Evolutionary conservation across 1,140 invertebrate genomes (phyloP), one percentile per base, ranked within the genome.

Genomic region (Archivesica marissinica): DNA sequence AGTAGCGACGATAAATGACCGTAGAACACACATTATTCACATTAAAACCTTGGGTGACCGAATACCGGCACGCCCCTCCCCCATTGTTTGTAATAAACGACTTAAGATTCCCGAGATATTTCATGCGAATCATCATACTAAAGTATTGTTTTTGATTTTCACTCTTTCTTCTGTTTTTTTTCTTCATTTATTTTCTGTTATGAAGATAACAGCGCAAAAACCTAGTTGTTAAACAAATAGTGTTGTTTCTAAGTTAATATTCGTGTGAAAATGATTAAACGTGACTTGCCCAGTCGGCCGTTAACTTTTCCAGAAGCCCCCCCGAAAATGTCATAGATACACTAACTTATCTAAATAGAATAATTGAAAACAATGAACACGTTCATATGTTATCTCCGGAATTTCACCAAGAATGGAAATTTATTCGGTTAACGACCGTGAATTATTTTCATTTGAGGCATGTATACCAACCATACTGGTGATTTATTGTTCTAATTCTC

Each of bases 371-470:
- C 66, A 70, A 70, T 70, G n/a, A 41, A 28, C 9, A 23, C 4
- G 2, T 23, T 70, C 66, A 44, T 70, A 23, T 3, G 20, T 44
- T 70, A 70, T 70, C 66, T 44, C 7, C 66, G 23, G 0, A 2
- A 39, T 70, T 70, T 70, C 66, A 70, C 11, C n/a, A 70, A 38
- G 39, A 66, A 66, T 66, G 61, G 35, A 25, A 20, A 66, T 66
- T 66, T 66, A 70, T 70, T 41, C 66, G 66, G 66, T 70, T 70
- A 70, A 70, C 47, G 66, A 28, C 66, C 38, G 1, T n/a, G 6
- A 70, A 70, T 1, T 70, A 70, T 70, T 41, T 70, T 70, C 25
- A 47, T 70, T 25, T 11, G 33, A n/a, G 2, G 59, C 25, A 28
- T 30, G 33, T 28, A 23, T 13, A 20, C 25, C 25, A 30, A 35